phyloP scores from a whole-genome alignment of 1,140 invertebrate genomes.

The Procambarus virginalis region DNA sequence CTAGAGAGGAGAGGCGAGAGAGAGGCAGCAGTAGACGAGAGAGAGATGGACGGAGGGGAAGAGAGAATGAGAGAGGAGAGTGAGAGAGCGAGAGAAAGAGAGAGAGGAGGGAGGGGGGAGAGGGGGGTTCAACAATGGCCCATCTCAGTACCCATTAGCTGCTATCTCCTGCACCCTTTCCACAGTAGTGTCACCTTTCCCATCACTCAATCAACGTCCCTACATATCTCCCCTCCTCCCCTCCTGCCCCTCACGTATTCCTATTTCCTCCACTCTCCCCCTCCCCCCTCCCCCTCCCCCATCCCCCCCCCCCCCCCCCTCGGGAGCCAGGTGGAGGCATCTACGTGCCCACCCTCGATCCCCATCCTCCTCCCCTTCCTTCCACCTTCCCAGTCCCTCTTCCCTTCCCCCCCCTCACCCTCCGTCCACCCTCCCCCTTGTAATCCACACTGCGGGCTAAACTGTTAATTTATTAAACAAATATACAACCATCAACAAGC shows the following conservation, averaged over 20 bases:
- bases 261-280: neutral
- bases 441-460: too few species aligned
- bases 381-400: neutral
- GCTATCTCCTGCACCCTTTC: neutral
- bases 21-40: too few species aligned
- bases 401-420: too few species aligned
- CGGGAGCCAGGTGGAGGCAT: too few species aligned
- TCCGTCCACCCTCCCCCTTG: neutral
- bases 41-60: neutral
- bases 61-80: neutral
- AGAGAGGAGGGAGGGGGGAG: neutral
- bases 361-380: neutral
- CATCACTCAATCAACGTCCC: neutral
- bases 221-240: neutral
- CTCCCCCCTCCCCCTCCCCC: neutral
- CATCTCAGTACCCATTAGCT: neutral
- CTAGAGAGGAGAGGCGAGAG: slow-evolving; percentile 3
- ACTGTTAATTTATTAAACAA: too few species aligned
- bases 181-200: neutral
- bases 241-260: too few species aligned
- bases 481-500: too few species aligned
- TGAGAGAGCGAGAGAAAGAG: neutral
- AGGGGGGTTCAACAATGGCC: neutral
- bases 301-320: too few species aligned
- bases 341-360: too few species aligned